Conservation (phyloP, 1,140 invertebrate genomes). For the Archivesica marissinica region DNA sequence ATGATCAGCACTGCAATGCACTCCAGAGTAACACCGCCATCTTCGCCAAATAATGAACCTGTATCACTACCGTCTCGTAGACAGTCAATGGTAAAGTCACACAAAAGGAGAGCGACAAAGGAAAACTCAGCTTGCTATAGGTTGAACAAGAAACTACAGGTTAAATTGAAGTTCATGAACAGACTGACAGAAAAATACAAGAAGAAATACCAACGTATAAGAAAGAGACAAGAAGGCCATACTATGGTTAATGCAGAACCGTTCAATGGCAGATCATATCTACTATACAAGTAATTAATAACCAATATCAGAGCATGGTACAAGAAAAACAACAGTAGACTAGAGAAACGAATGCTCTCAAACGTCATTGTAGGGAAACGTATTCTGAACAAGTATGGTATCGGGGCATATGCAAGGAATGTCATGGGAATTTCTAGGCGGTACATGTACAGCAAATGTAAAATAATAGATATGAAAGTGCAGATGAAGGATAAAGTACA, state of each 20-base stretch:
- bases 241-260: no score
- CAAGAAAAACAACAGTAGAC: constrained; percentile 23
- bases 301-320: not conserved
- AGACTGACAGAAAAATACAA: not conserved
- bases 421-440: constrained; percentile 13
- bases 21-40: not conserved
- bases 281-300: not conserved
- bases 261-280: no score
- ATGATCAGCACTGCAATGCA: not conserved
- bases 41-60: not conserved
- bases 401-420: constrained; percentile 9
- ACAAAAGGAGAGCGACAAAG: not conserved
- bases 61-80: not conserved
- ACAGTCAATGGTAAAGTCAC: not conserved
- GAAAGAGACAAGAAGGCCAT: not conserved
- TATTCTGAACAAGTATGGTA: constrained; percentile 4
- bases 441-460: constrained; percentile 5
- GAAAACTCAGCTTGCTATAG: not conserved
- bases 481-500: constrained; percentile 8
- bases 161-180: not conserved
- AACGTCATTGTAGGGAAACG: constrained; percentile 18
- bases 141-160: not conserved
- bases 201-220: not conserved
- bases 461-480: not conserved
- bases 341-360: not conserved